phyloP scores from a whole-genome alignment of 2,888 invertebrate species.

The Phytoseiulus persimilis region DNA sequence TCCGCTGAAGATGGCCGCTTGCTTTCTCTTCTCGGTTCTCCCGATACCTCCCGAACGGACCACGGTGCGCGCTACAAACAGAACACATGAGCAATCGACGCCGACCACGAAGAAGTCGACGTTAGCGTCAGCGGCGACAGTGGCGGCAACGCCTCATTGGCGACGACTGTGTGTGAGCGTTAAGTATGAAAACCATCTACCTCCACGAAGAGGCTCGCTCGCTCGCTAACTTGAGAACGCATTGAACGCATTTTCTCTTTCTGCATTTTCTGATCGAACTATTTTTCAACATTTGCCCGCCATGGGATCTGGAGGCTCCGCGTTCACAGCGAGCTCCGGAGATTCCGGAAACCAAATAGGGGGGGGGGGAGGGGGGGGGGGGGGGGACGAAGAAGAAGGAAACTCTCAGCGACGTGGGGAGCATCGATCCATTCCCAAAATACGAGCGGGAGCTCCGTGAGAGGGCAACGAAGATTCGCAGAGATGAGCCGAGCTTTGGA shows the following conservation, averaged over 20 bases:
- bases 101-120: not conserved
- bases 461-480: not conserved
- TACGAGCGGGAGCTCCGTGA: not conserved
- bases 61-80: not conserved
- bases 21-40: too few relatives aligned
- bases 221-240: conserved; percentile 6
- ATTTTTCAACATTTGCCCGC: not conserved
- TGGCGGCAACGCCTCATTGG: conserved; percentile 5
- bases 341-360: too few relatives aligned
- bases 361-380: too few relatives aligned
- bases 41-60: not conserved
- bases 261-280: not conserved
- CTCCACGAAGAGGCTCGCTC: conserved; percentile 19
- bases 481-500: not conserved
- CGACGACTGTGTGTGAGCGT: not conserved
- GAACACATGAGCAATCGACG: not conserved
- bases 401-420: not conserved
- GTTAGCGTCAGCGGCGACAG: not conserved
- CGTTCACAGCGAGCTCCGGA: too few relatives aligned
- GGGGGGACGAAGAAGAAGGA: too few relatives aligned
- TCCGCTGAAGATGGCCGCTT: too few relatives aligned
- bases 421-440: not conserved
- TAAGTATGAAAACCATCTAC: conserved; percentile 30
- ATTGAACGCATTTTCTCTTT: not conserved
- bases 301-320: not conserved